Conservation (phyloP, 2,797 vertebrate species). For the Centropyge bicolor region DNA sequence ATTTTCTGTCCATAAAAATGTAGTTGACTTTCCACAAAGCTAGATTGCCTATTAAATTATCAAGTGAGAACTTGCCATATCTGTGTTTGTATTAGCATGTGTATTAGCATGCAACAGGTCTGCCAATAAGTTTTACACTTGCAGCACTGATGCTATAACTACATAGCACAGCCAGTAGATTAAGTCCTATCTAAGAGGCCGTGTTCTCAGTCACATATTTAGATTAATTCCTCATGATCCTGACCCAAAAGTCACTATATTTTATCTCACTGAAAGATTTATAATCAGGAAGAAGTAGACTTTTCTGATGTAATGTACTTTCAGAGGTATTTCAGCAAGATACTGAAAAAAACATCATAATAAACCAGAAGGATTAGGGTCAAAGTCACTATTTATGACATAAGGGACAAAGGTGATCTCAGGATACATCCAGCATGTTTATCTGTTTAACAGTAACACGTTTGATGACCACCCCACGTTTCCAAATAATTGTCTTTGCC, state of each 20-base stretch:
- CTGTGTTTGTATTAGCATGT: conserved; percentile 25
- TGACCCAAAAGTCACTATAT: background rate
- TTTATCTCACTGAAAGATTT: background rate
- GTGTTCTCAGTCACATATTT: background rate
- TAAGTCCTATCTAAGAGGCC: no score
- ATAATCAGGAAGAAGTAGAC: background rate
- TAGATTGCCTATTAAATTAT: conserved; percentile 16
- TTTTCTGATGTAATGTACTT: background rate
- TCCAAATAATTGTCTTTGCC: conserved; percentile 17
- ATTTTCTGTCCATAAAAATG: conserved; percentile 35
- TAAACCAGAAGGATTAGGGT: background rate
- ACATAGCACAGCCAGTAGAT: no score
- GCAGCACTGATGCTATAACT: background rate
- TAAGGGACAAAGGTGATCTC: background rate
- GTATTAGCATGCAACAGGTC: conserved; percentile 22
- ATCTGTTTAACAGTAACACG: conserved; percentile 2
- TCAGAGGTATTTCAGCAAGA: background rate
- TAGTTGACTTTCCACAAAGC: conserved; percentile 4
- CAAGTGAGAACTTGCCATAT: conserved; percentile 20
- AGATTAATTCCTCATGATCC: no score
- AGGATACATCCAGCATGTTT: background rate
- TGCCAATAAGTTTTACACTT: conserved; percentile 13
- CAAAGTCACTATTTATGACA: background rate
- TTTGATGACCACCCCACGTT: conserved; percentile 9
- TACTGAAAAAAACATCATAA: background rate